Evolutionary conservation across 2,888 invertebrate genomes (phyloP).

Genomic region (Cordylochernes scorpioides): DNA sequence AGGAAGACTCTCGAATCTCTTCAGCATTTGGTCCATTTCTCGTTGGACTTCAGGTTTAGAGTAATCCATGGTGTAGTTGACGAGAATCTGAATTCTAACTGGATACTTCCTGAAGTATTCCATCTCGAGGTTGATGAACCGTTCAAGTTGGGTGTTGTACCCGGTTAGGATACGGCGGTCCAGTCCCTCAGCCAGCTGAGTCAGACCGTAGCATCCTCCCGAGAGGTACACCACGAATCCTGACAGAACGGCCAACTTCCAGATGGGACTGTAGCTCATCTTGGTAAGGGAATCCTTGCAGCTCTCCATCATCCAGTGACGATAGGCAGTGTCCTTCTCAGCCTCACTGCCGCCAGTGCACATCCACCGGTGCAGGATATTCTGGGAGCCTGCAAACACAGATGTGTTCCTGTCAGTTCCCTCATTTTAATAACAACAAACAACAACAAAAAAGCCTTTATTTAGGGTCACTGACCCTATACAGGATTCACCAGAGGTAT

Average conservation of each 20-base stretch:
- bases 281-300: slow-evolving; percentile 55
- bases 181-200: slow-evolving; percentile 61
- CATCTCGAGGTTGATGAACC: slow-evolving; percentile 68
- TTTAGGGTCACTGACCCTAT: too few relatives aligned
- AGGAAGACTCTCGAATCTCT: slow-evolving; percentile 44
- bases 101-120: slow-evolving; percentile 71
- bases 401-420: too few relatives aligned
- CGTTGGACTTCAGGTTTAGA: slow-evolving; percentile 44
- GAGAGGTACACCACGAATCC: slow-evolving; percentile 50
- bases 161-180: slow-evolving; percentile 56
- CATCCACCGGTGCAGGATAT: slow-evolving; percentile 44
- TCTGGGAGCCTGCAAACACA: slow-evolving; percentile 37
- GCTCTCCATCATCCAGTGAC: slow-evolving; percentile 67
- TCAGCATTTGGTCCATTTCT: slow-evolving; percentile 48
- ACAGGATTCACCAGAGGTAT: too few relatives aligned
- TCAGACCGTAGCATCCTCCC: slow-evolving; percentile 55
- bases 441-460: too few relatives aligned
- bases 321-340: slow-evolving; percentile 60
- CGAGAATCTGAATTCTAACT: slow-evolving; percentile 58
- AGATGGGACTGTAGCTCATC: slow-evolving; percentile 41
- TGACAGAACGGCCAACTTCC: slow-evolving; percentile 31
- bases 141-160: slow-evolving; percentile 66
- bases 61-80: slow-evolving; percentile 51
- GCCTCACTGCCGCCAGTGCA: slow-evolving; percentile 62
- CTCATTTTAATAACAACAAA: too few relatives aligned